Evolutionary conservation across 2,888 invertebrate species (phyloP), one percentile per base, ranked within the genome.

Genomic region (Nomada fabriciana): DNA sequence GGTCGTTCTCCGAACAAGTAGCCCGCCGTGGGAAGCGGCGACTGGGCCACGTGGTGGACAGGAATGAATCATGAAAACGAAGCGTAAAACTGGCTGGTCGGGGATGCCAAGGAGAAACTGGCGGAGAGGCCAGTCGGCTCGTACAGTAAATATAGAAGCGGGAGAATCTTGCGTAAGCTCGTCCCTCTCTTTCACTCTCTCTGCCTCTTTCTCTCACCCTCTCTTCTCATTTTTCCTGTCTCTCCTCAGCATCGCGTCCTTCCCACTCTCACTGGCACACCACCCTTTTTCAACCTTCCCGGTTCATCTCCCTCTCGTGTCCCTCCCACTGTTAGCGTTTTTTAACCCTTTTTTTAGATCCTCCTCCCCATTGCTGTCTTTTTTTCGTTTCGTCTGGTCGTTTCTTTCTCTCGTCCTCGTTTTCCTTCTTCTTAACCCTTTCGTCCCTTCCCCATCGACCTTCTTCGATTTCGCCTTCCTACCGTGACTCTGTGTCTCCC

Each of bases 41-140:
- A 57, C 60, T 25, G 75, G 29, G 74, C 84, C 86, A 86, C 86
- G 83, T 86, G 85, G 86, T 85, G 78, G 78, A 80, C 80, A 64
- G 76, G 80, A 85, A 85, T 85, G 85, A 86, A 85, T 85, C 85
- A 85, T 83, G 83, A 83, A 80, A 85, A 85, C 83, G 83, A 83
- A 86, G 85, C 83, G 86, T 86, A 83, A 83, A 85, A 86, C 85
- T 77, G 86, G 76, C 83, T 53, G 55, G 60, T 63, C 80, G 80
- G 81, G 73, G 80, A 76, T 68, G 63, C 71, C 65, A 65, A 79
- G 82, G 80, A 78, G 81, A 78, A 82, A 73, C 70, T 52, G 73
- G 55, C 55, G 43, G 64, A 71, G 80, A 68, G 60, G 72, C 68
- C 69, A 74, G 78, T 81, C 72, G 77, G 71, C 59, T 82, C 85